A percentile compares a stretch with the other conserved stretches of the same genome.
Conservation (phyloP, 1,140 invertebrate genomes). For the Pachyrhynchus sulphureomaculatus region DNA sequence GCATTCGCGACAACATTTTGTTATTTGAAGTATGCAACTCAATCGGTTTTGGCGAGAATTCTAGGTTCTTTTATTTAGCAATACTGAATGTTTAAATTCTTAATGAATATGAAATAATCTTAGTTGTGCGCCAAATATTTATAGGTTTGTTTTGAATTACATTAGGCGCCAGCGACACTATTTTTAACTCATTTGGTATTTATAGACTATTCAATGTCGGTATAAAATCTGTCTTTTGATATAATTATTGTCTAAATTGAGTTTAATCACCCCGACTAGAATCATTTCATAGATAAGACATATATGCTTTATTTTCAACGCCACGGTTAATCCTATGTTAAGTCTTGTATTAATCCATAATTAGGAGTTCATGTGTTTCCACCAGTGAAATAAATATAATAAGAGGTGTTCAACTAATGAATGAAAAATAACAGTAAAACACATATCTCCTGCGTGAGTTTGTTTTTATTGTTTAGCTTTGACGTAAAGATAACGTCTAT, state of each 20-base stretch:
- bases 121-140: conserved; percentile 23
- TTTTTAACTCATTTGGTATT: conserved; percentile 22
- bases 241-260: not conserved
- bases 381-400: too few relatives aligned
- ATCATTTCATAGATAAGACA: not conserved
- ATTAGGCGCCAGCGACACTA: conserved; percentile 25
- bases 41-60: not conserved
- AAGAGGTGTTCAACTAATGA: too few relatives aligned
- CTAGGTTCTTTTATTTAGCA: conserved; percentile 2
- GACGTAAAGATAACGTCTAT: too few relatives aligned
- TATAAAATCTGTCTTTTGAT: not conserved
- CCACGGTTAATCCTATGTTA: too few relatives aligned
- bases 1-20: not conserved
- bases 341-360: too few relatives aligned
- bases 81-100: conserved; percentile 14
- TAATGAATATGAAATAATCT: conserved; percentile 17
- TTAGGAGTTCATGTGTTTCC: too few relatives aligned
- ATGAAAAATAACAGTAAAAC: too few relatives aligned
- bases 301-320: too few relatives aligned
- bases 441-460: too few relatives aligned
- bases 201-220: conserved; percentile 17
- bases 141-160: conserved; percentile 32
- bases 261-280: not conserved
- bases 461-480: too few relatives aligned
- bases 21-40: not conserved